Evolutionary conservation across 2,888 invertebrate genomes (phyloP), one percentile per base, ranked within the genome.

Genomic region (Petrolisthes manimaculis): DNA sequence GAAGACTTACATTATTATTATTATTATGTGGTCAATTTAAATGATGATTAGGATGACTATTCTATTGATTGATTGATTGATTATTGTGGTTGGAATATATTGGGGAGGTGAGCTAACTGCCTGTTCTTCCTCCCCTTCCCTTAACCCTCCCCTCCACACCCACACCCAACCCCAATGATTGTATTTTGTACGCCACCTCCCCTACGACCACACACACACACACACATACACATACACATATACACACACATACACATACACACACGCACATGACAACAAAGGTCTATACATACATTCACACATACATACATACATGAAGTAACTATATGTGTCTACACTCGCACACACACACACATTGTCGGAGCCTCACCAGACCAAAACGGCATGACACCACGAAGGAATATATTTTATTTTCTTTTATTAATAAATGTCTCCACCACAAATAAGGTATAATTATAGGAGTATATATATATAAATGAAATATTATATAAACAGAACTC

Each of bases 321-420:
- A 37, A 37, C 37, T 37, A 37, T 37, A 37, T 37, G 37, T 37
- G 37, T 37, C 0, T 37, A 37, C 24, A 14, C n/a, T 37, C 18
- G 80, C 80, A 61, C 80, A 80, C 56, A 24, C 61, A 37, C 53
- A 24, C 14, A 21, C 80, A 18, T 24, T 2, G n/a, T 18, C 82
- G 51, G 67, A 24, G 12, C n/a, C 69, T n/a, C 69, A 51, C 69
- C 69, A 9, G 4, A 37, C 69, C 69, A n/a, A 51, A 61, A 79
- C 61, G 84, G 37, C 37, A 84, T 84, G 84, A 84, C 24, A 18
- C 56, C 83, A 86, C 81, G 55, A 85, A 82, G 85, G 81, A 86
- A 79, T 81, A 69, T 80, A 87, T 88, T 78, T 78, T 83, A 83
- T 89, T 86, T 89, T 89, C 79, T 89, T 89, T 86, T 82, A 37